A percentile compares a stretch with the other conserved stretches of the same genome.
Evolutionary conservation across 1,140 invertebrate genomes (phyloP).

Genomic region (Frieseomelitta varia): DNA sequence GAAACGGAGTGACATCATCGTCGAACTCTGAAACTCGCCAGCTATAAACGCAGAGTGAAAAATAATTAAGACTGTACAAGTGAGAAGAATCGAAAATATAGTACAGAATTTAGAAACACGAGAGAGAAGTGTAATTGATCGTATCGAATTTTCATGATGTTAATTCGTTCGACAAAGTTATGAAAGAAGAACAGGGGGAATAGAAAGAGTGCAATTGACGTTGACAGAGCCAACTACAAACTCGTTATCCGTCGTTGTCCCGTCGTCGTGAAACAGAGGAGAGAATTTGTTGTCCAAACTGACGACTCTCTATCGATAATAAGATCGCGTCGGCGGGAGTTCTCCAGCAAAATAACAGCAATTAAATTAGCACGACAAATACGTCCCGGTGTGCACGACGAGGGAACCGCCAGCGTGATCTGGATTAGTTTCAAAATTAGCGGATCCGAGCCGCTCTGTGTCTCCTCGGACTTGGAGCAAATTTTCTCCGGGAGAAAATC

Average conservation of each 20-base stretch:
- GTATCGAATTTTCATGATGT: background rate
- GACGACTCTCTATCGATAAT: background rate
- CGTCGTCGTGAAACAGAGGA: too few species aligned
- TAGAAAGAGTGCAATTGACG: background rate
- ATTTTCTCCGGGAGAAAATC: constrained; percentile 11
- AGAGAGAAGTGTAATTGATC: too few species aligned
- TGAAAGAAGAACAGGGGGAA: background rate
- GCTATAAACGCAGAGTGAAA: too few species aligned
- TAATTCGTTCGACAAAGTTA: background rate
- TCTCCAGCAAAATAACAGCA: background rate
- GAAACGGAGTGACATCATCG: too few species aligned
- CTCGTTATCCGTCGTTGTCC: background rate
- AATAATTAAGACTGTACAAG: too few species aligned
- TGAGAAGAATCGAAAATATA: too few species aligned
- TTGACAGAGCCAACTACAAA: background rate
- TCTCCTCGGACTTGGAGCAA: background rate
- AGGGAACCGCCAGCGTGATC: background rate
- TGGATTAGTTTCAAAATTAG: constrained; percentile 17
- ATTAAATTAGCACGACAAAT: background rate
- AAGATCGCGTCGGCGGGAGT: background rate
- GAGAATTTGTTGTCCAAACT: background rate
- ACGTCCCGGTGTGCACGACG: background rate
- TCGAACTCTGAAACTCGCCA: too few species aligned
- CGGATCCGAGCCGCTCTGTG: background rate
- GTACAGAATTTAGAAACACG: too few species aligned